Evolutionary conservation across 2,888 invertebrate genomes (phyloP).

Genomic region (Beris morrisii): DNA sequence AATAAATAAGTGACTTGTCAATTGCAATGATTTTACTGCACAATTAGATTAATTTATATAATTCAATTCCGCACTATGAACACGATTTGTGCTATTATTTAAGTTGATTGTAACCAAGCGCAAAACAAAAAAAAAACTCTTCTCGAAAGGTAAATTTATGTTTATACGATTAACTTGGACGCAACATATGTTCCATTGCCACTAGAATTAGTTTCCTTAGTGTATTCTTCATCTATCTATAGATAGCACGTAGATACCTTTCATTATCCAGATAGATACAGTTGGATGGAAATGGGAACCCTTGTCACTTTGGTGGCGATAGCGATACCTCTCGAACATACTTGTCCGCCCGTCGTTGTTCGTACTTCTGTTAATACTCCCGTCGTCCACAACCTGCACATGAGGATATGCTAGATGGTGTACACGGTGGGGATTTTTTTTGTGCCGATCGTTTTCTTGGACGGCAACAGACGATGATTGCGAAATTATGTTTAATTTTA

Average conservation of each 20-base stretch:
- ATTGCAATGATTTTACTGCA: slow-evolving; percentile 24
- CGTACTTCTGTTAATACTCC: too few species aligned
- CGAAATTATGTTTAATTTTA: slow-evolving; percentile 32
- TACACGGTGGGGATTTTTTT: too few species aligned
- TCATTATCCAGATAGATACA: slow-evolving; percentile 4
- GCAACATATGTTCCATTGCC: slow-evolving; percentile 9
- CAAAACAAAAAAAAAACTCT: not conserved
- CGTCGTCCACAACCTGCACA: too few species aligned
- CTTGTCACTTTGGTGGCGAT: slow-evolving; percentile 27
- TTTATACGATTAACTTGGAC: slow-evolving; percentile 3
- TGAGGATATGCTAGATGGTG: too few species aligned
- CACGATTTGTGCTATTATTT: too few species aligned
- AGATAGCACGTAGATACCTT: not conserved
- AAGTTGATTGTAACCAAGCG: too few species aligned
- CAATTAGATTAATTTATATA: slow-evolving; percentile 33
- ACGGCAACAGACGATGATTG: slow-evolving; percentile 20
- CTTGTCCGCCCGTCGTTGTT: too few species aligned
- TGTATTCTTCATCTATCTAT: too few species aligned
- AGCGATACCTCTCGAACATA: too few species aligned
- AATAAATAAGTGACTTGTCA: slow-evolving; percentile 26
- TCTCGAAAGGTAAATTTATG: slow-evolving; percentile 8
- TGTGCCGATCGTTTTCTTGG: too few species aligned
- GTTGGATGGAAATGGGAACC: not conserved
- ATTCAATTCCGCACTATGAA: slow-evolving; percentile 20
- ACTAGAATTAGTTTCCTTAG: too few species aligned